Evolutionary conservation across 2,113 vertebrate genomes (phyloP), one percentile per base, ranked within the genome.

Genomic region (Chlamydotis undulata): DNA sequence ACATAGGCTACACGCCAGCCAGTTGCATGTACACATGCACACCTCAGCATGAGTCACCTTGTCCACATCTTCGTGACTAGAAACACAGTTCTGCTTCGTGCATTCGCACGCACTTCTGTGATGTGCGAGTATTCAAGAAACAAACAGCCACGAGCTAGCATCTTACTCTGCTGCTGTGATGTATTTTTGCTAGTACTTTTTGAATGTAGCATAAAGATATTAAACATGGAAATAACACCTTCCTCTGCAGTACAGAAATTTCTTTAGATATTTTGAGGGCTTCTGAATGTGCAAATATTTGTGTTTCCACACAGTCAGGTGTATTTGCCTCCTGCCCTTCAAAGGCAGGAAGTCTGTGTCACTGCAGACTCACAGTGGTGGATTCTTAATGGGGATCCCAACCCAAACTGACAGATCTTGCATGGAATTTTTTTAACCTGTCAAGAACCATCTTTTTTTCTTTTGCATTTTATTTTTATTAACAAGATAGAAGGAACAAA

Each of bases 341-440:
- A 89, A 68, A 89, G 81, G 86, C 89, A 89, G 91, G 87, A 96
- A 94, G 87, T 83, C 67, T 65, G 74, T 95, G 94, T 91, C 81
- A 60, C 91, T 91, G 74, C 83, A 87, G 77, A 76, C 63, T 89
- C 87, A 57, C 31, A 19, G 50, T 85, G 29, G 65, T 83, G 37
- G 83, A 84, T 94, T 93, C 86, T 87, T 94, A 96, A 95, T 91
- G 78, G 94, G 57, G 93, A 95, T 96, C 91, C 94, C 94, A 95
- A 95, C 37, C 74, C 87, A 96, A 92, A 92, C 74, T 85, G 96
- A 97, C 95, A 93, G 91, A 92, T 85, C 78, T 35, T 89, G 70
- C 50, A 60, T 80, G 77, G 43, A 89, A 91, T 89, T 95, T 94
- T 96, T 97, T 96, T 93, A 93, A 79, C 25, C 63, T 96, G 93